Evolutionary conservation across 2,888 invertebrate genomes (phyloP).

Genomic region (Crepidodera aurea): DNA sequence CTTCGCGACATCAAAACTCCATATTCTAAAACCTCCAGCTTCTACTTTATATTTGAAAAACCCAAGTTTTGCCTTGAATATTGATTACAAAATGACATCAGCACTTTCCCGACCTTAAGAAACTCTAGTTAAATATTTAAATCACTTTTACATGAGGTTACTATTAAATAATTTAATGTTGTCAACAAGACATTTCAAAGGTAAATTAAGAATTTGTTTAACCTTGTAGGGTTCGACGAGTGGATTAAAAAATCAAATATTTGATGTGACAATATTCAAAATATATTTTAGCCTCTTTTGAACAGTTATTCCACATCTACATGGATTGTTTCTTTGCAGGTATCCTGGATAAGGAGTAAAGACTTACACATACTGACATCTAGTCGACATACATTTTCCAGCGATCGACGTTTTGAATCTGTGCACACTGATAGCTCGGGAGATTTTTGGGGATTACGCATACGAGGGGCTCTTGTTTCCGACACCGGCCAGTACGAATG

Average conservation of each 20-base stretch:
- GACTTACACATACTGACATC: conserved; percentile 77
- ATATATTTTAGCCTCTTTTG: too few relatives aligned
- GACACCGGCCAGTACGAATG: conserved; percentile 78
- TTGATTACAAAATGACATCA: conserved; percentile 18
- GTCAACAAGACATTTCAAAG: too few relatives aligned
- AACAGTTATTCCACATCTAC: too few relatives aligned
- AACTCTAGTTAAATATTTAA: too few relatives aligned
- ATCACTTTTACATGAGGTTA: background rate
- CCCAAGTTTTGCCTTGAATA: conserved; percentile 27
- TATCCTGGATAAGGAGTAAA: conserved; percentile 76
- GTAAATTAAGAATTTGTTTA: too few relatives aligned
- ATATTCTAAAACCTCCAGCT: conserved; percentile 15
- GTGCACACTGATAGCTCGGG: conserved; percentile 62
- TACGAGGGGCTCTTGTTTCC: conserved; percentile 66
- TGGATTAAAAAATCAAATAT: too few relatives aligned
- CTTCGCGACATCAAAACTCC: conserved; percentile 22
- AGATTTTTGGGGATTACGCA: conserved; percentile 69
- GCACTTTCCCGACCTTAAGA: too few relatives aligned
- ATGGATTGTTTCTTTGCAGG: conserved; percentile 62
- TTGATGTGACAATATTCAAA: too few relatives aligned
- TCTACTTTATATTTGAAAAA: conserved; percentile 23
- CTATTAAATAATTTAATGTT: background rate
- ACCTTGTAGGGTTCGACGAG: too few relatives aligned
- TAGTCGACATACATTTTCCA: conserved; percentile 71
- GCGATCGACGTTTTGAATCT: conserved; percentile 71